phyloP scores from a whole-genome alignment of 2,797 vertebrate genomes.

The Pristis pectinata region DNA sequence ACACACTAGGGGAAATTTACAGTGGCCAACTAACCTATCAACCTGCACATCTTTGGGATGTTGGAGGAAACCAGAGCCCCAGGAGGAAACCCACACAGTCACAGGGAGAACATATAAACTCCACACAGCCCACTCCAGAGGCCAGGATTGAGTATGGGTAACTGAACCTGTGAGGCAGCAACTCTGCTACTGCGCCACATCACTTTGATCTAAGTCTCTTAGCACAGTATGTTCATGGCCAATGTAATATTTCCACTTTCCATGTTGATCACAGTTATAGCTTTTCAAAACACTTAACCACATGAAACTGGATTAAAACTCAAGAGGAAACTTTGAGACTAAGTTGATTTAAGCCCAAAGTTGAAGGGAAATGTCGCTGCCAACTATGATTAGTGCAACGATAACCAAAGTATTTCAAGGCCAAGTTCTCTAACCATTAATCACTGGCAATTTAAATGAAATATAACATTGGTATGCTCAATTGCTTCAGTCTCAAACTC shows the following conservation, averaged over 20 bases:
- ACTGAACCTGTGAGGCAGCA: too few species aligned
- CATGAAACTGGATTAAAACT: not conserved
- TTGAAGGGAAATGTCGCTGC: not conserved
- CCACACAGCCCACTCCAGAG: too few species aligned
- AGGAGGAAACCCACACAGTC: too few species aligned
- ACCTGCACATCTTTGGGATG: too few species aligned
- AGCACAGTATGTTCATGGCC: not conserved
- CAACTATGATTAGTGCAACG: not conserved
- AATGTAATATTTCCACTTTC: not conserved
- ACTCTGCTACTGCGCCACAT: too few species aligned
- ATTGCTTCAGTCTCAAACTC: not conserved
- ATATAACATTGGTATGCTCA: not conserved
- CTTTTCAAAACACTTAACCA: not conserved
- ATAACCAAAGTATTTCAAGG: not conserved
- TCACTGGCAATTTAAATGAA: not conserved
- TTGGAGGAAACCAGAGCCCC: too few species aligned
- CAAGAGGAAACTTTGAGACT: not conserved
- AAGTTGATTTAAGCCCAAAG: not conserved
- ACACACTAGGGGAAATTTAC: too few species aligned
- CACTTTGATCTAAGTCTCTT: not conserved
- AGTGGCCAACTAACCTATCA: too few species aligned
- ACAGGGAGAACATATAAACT: too few species aligned
- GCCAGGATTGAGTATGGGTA: too few species aligned
- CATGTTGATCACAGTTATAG: not conserved
- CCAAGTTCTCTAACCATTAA: not conserved